Evolutionary conservation across 2,797 vertebrate genomes (phyloP).

Genomic region (Rhinophrynus dorsalis): DNA sequence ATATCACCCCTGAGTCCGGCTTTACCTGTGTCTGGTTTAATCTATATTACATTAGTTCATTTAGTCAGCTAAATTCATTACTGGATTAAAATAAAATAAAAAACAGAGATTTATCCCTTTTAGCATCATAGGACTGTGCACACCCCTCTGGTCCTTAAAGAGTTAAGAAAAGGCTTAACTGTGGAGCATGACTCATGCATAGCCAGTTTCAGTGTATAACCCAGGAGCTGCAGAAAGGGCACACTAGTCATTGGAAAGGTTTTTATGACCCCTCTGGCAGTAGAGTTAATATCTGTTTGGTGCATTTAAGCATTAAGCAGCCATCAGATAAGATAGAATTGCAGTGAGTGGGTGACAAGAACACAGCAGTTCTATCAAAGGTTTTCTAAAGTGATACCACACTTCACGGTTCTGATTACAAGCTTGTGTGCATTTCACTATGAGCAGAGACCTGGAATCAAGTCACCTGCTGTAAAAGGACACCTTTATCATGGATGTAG

Average conservation of each 20-base stretch:
- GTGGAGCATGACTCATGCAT: too few species aligned
- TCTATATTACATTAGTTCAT: too few species aligned
- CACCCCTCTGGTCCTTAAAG: too few species aligned
- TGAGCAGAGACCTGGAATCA: not conserved
- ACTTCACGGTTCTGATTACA: constrained; percentile 1
- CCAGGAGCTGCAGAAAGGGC: not conserved
- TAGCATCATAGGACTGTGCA: too few species aligned
- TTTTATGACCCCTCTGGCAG: not conserved
- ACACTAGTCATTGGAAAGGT: not conserved
- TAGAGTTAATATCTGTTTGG: not conserved
- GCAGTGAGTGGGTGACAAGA: not conserved
- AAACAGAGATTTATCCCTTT: too few species aligned
- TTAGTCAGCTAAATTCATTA: too few species aligned
- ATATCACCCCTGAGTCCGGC: too few species aligned
- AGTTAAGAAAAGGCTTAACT: too few species aligned
- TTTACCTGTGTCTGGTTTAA: too few species aligned
- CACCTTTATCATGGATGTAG: too few species aligned
- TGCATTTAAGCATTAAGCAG: not conserved
- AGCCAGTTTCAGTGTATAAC: too few species aligned
- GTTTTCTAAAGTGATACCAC: constrained; percentile 8
- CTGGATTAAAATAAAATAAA: too few species aligned
- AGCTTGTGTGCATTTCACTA: constrained; percentile 21
- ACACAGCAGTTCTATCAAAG: not conserved
- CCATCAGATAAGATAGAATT: not conserved
- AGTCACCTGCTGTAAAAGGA: constrained; percentile 12